phyloP scores from a whole-genome alignment of 2,797 vertebrate species.

The Clarias pachynema region DNA sequence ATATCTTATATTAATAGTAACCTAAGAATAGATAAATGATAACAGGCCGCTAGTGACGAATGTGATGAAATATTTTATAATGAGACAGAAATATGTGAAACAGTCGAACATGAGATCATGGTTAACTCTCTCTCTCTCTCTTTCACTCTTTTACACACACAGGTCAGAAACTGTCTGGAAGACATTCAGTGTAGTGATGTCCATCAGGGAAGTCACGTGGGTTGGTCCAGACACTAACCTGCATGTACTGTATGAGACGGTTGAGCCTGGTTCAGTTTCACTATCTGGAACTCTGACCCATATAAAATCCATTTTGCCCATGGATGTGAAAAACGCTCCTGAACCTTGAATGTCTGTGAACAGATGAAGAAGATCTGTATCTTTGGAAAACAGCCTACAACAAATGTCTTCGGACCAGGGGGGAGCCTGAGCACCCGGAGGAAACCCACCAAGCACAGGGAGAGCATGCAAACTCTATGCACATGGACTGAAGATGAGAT shows the following conservation, averaged over 20 bases:
- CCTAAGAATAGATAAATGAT: conserved; percentile 27
- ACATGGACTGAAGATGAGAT: no score
- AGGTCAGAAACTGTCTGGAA: background rate
- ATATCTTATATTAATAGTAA: conserved; percentile 23
- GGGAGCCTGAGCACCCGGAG: no score
- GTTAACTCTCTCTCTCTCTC: background rate
- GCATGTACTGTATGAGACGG: background rate
- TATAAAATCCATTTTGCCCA: no score
- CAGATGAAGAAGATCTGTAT: no score
- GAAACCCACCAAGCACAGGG: no score
- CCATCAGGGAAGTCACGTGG: background rate
- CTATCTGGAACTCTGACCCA: background rate
- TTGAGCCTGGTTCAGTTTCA: background rate
- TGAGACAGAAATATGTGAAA: background rate
- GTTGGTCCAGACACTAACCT: background rate
- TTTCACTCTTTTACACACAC: no score
- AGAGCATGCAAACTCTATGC: no score
- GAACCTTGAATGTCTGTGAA: background rate
- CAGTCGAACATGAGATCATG: background rate
- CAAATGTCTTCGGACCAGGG: no score
- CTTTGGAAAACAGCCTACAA: no score
- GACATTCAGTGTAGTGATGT: background rate
- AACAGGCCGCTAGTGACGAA: background rate
- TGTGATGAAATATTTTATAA: conserved; percentile 8
- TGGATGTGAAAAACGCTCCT: background rate